phyloP scores from a whole-genome alignment of 2,888 invertebrate species.

The Cybosia mesomella region DNA sequence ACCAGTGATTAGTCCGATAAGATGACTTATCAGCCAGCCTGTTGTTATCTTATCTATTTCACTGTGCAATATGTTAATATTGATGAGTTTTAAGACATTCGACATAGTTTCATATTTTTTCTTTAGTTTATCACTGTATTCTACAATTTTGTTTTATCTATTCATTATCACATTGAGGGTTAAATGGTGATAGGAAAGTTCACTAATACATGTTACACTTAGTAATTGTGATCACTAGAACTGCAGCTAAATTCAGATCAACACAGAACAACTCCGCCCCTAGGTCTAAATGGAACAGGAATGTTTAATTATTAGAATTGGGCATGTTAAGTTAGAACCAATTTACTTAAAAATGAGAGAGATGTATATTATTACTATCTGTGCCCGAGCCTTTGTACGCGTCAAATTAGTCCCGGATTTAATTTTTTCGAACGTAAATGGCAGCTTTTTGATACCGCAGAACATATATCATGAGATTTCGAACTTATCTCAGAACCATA shows the following conservation, averaged over 20 bases:
- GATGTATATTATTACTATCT: too few species aligned
- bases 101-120: neutral
- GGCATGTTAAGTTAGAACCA: too few species aligned
- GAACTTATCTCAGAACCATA: neutral
- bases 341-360: too few species aligned
- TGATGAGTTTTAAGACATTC: neutral
- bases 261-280: too few species aligned
- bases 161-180: neutral
- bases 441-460: neutral
- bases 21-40: neutral
- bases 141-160: neutral
- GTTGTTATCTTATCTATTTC: neutral
- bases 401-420: too few species aligned
- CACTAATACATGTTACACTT: too few species aligned
- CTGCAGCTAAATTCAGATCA: too few species aligned
- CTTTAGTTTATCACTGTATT: neutral
- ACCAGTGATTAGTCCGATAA: neutral
- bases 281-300: too few species aligned
- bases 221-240: too few species aligned
- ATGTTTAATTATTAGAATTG: too few species aligned
- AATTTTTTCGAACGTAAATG: too few species aligned
- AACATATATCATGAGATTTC: neutral
- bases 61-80: neutral
- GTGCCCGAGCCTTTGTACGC: too few species aligned
- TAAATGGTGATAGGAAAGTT: neutral